Base-by-base conservation (phyloP, 2,113 vertebrate genomes). In the Channa argus region DNA sequence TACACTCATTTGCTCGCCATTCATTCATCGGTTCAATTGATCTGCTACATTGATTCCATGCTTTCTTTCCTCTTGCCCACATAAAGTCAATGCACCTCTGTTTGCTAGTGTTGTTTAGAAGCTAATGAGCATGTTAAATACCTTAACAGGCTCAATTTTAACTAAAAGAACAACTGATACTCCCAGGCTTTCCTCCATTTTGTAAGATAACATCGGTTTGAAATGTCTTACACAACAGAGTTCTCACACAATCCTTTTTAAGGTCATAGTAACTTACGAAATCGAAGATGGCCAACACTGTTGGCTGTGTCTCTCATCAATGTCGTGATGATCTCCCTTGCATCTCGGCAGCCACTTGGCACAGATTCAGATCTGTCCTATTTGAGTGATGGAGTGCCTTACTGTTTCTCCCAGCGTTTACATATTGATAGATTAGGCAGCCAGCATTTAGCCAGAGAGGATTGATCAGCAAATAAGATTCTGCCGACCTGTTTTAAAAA, bases 391-490 rank as follows among this genome's bases (percentile, higher is more conserved):
- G 64, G 53, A 74, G 70, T 51, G 54, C 60, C 53, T 82, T 51
- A 11, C 61, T 41, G 37, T 54, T 39, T 71, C 53, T 68, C 46
- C 79, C 36, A 2, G 33, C 63, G 47, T 34, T 80, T 72, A 51
- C 34, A 53, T 84, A 79, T 89, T 15, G 59, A 79, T 51, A 65
- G 39, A 38, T 71, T 33, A 34, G 34, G 46, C 58, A 39, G 59
- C 70, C 53, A 80, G 71, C 50, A 37, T 77, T 65, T 58, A 76
- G 58, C 64, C 60, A 45, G 61, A 8, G 3, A 62, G 54, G 69
- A 89, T 85, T 90, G 82, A 91, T 85, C 79, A 45, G 58, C 77
- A 82, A 91, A 86, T 79, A 79, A 77, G 72, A 80, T 86, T 54
- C 79, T 80, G 74, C 89, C 68, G 45, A 77, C 64, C 68, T 79